Evolutionary conservation across 1,140 invertebrate species (phyloP).

Genomic region (Diorhabda elongata): DNA sequence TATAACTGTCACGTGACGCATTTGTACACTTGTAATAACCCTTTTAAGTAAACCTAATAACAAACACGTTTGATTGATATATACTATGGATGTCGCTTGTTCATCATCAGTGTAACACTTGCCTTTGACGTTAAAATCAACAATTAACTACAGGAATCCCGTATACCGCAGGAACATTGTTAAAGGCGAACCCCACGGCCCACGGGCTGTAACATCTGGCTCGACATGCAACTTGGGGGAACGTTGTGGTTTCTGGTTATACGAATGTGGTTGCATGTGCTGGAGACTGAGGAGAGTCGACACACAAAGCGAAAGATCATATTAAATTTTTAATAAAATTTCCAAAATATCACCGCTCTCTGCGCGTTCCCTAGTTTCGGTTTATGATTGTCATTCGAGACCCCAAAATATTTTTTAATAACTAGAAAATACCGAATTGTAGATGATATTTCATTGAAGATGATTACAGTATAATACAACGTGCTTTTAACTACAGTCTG

Average conservation of each 20-base stretch:
- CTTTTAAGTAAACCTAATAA: no score
- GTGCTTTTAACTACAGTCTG: no score
- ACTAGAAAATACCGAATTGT: no score
- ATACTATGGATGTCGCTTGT: neutral
- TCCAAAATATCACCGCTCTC: neutral
- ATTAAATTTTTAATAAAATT: slow-evolving; percentile 3
- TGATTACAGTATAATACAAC: no score
- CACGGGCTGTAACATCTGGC: neutral
- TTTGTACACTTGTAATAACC: no score
- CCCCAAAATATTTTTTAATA: neutral
- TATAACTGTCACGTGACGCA: no score
- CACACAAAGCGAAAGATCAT: neutral
- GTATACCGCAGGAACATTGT: neutral
- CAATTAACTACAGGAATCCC: neutral
- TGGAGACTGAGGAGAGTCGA: neutral
- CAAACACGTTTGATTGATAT: neutral
- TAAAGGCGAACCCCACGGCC: neutral
- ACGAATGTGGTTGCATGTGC: neutral
- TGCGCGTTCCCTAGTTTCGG: neutral
- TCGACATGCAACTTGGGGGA: neutral
- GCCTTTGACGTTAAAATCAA: neutral
- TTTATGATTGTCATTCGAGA: neutral
- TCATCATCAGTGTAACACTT: slow-evolving; percentile 2
- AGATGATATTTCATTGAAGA: no score
- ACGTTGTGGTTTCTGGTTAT: neutral